These are phyloP conservation scores for Julus scanicus DNA, from an alignment of 2,888 invertebrate genomes.

Conservation along the genomic window DNA sequence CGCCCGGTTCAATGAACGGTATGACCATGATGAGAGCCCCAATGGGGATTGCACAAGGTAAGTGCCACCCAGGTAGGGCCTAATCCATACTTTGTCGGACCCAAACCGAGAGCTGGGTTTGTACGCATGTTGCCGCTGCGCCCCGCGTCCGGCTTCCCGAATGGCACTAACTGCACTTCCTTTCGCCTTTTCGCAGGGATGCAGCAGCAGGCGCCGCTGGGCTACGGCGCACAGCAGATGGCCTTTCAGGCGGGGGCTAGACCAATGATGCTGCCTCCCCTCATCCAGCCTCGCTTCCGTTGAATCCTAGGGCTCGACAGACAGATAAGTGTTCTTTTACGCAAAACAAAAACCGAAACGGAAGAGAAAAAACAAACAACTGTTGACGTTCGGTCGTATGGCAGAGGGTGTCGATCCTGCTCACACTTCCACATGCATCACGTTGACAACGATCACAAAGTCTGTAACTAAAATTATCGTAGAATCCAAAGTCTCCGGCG, in stretches of 20 bases:
- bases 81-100: constrained; percentile 8
- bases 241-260: not conserved
- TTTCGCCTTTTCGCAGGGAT: not conserved
- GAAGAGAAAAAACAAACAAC: not conserved
- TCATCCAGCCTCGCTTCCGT: constrained; percentile 20
- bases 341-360: not conserved
- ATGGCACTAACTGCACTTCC: not conserved
- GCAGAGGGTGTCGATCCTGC: not conserved
- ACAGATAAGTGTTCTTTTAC: constrained; percentile 1
- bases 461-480: not conserved
- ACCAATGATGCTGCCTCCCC: constrained; percentile 32
- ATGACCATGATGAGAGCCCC: constrained; percentile 74
- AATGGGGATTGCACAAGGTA: constrained; percentile 74
- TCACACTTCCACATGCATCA: not conserved
- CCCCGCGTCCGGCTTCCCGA: not conserved
- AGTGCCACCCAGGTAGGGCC: constrained; percentile 61
- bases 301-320: not conserved
- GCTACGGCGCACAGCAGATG: constrained; percentile 18
- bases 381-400: not conserved
- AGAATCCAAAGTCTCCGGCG: not conserved
- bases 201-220: not conserved
- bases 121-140: not conserved
- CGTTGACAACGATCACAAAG: not conserved
- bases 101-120: constrained; percentile 13
- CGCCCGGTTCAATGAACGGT: constrained; percentile 64